Evolutionary conservation across 2,113 vertebrate genomes (phyloP), one percentile per base, ranked within the genome.

Genomic region (Holacanthus passer): DNA sequence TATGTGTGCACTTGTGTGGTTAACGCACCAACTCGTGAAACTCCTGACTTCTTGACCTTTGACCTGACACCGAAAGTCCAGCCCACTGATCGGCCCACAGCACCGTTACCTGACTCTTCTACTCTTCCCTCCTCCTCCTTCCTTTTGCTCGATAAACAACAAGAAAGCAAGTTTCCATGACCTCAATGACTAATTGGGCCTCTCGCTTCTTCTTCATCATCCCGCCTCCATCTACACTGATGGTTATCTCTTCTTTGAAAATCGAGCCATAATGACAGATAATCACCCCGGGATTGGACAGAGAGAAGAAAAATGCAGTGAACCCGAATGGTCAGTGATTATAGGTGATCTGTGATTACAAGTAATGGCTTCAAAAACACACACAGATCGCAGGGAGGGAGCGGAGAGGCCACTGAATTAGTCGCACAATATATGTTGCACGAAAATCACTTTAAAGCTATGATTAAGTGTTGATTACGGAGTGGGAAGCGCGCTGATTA

Each of bases 271-370:
- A 88, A 91, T 89, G 79, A 85, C 55, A 65, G 84, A 91, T 89
- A 85, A 91, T 89, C 60, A 81, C 48, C 8, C 14, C 0, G 13
- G 55, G 55, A 73, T 69, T 86, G 56, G 66, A 35, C 52, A 50
- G 22, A 43, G 20, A 67, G 66, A 85, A 63, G 43, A 52, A 63
- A 89, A 84, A 69, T 63, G 56, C 29, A 1, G n/a, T 10, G 48
- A 63, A 56, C 72, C 29, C 0, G 13, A 73, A 60, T 12, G 70
- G 78, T 71, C 87, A 70, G 58, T 35, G 68, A 87, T 85, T 82
- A 76, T 80, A 76, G 77, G 83, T 87, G 88, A 89, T 48, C 59
- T 69, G 77, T 87, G 85, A 89, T 89, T 86, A 59, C 63, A 29
- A 72, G 77, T 85, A 90, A 89, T 81, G 59, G 66, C 67, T 43